Evolutionary conservation across 2,888 invertebrate species (phyloP).

Genomic region (Epinotia brunnichana): DNA sequence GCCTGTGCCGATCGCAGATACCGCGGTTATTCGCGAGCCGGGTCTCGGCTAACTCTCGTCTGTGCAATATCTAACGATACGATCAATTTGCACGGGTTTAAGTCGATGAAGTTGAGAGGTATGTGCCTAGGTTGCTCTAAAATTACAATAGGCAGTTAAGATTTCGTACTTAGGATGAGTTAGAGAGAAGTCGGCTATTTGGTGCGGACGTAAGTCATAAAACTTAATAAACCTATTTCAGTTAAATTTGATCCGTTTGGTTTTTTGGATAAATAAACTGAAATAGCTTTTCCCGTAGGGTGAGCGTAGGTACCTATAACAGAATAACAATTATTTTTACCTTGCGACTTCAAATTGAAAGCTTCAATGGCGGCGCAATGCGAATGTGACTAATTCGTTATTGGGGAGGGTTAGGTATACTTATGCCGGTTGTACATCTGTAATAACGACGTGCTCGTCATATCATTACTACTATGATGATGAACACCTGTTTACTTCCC

Average conservation of each 20-base stretch:
- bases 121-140: conserved; percentile 15
- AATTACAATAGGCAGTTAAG: not conserved
- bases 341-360: conserved; percentile 6
- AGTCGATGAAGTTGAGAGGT: conserved; percentile 22
- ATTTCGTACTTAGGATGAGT: not conserved
- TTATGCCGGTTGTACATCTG: too few species aligned
- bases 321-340: not conserved
- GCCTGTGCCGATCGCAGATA: conserved; percentile 43
- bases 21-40: conserved; percentile 36
- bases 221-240: not conserved
- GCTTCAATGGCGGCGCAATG: not conserved
- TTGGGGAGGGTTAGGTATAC: too few species aligned
- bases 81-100: conserved; percentile 40
- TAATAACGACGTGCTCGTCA: too few species aligned
- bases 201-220: not conserved
- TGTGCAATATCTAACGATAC: conserved; percentile 40
- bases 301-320: not conserved
- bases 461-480: too few species aligned
- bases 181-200: not conserved
- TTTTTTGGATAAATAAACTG: not conserved
- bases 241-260: not conserved
- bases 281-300: not conserved
- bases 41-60: conserved; percentile 33
- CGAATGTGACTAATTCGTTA: not conserved
- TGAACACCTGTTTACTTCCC: too few species aligned